Evolutionary conservation across 1,140 invertebrate species (phyloP).

Genomic region (Conus betulinus): DNA sequence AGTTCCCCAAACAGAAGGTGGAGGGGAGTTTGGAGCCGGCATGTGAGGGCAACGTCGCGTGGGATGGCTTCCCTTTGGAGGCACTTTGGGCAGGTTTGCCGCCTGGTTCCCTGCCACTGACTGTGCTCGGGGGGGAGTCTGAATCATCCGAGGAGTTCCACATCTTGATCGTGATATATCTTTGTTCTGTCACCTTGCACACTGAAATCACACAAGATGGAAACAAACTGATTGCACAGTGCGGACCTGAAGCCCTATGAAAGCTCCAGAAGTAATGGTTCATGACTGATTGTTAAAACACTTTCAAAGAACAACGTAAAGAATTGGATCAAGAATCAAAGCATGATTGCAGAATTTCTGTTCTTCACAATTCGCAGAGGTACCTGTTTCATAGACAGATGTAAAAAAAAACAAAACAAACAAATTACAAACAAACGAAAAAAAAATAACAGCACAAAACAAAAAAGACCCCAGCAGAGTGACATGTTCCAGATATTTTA

Average conservation of each 20-base stretch:
- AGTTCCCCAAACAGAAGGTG: not conserved
- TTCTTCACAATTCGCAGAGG: not conserved
- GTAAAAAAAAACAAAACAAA: no score
- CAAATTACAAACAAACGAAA: no score
- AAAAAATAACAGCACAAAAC: no score
- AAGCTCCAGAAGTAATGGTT: not conserved
- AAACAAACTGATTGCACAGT: no score
- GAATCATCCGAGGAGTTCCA: slow-evolving; percentile 11
- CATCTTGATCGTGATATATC: not conserved
- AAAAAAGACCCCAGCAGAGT: no score
- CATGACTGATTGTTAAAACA: not conserved
- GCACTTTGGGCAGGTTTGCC: no score
- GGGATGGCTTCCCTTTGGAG: not conserved
- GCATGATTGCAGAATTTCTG: not conserved
- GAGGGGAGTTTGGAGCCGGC: no score
- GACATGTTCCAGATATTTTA: no score
- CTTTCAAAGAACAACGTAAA: not conserved
- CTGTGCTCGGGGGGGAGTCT: not conserved
- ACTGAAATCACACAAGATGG: not conserved
- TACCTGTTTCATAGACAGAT: no score
- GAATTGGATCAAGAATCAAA: not conserved
- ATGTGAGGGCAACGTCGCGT: not conserved
- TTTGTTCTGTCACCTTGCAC: no score
- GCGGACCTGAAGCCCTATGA: not conserved
- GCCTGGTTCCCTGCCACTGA: no score